These are phyloP conservation scores for Eulemur rufifrons DNA, from an alignment of 2,113 vertebrate genomes.

Conservation along the genomic window DNA sequence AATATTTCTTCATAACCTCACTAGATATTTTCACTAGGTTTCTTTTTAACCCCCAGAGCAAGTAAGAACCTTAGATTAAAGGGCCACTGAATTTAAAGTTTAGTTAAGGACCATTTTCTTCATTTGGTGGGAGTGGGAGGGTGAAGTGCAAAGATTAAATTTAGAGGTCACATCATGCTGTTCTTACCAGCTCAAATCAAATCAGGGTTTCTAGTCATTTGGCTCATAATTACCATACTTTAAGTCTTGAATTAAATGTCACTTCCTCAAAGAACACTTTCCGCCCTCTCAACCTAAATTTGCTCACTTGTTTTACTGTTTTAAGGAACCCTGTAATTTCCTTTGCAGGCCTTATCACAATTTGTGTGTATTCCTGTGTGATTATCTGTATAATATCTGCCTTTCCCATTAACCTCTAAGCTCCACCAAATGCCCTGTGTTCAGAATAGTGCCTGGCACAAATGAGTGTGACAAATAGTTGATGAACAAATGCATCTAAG, in stretches of 20 bases:
- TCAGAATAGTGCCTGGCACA: background rate
- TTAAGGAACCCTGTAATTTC: background rate
- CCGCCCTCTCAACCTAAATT: background rate
- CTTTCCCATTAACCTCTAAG: background rate
- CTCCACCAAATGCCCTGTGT: background rate
- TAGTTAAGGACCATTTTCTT: background rate
- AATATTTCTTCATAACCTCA: background rate
- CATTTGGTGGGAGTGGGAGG: background rate
- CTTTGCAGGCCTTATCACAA: background rate
- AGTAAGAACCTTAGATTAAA: background rate
- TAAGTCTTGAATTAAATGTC: conserved; percentile 14
- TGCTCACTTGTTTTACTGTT: background rate
- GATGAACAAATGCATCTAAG: background rate
- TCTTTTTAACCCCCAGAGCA: background rate
- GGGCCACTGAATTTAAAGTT: background rate
- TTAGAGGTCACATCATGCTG: background rate
- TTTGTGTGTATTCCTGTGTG: background rate
- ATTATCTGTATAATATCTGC: background rate
- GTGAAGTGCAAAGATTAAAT: background rate
- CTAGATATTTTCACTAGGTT: background rate
- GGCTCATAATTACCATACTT: background rate
- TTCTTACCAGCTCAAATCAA: background rate
- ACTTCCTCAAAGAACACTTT: background rate
- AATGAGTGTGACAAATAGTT: background rate
- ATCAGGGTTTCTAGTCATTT: background rate